Base-by-base conservation (phyloP, 2,888 invertebrate genomes). In the Dorcus hopei region DNA sequence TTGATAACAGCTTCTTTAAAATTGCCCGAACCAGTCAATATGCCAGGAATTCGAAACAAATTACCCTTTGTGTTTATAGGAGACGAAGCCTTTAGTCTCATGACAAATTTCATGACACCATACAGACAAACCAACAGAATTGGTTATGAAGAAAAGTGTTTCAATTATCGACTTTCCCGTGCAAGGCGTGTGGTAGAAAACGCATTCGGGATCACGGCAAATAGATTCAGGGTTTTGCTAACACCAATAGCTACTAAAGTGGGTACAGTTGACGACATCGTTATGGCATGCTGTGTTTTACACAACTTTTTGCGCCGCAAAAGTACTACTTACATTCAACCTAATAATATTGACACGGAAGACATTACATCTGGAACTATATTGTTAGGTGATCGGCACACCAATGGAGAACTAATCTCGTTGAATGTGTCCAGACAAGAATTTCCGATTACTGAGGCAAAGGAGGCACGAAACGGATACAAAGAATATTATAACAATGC, bases 131-230 rank as follows among this genome's bases (percentile, higher is more conserved):
- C 41, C 41, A 41, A 41, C 41, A 41, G 41, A 41, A 41, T 41
- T 41, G 41, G 41, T 41, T 41, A 41, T 41, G 41, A 41, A 41
- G 41, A 41, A 41, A 41, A 41, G 41, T 41, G 41, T 41, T 41
- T 41, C 14, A 41, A 41, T 41, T 41, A 41, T n/a, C n/a, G 41
- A 41, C 41, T 41, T 41, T 6, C 41, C 26, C 54, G 67, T 50
- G 65, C 66, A 49, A 49, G 67, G 11, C 52, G 61, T 33, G 53
- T 60, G 11, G 56, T 58, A 39, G 65, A 69, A 65, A 68, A 68
- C 41, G 19, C 65, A 45, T 68, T 68, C 50, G 65, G 68, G 43
- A 68, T 68, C 49, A 49, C 68, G 41, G 65, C 62, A 39, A 52
- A 54, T 39, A 55, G 61, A 61, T 65, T 65, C 58, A 49, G 55